phyloP scores from a whole-genome alignment of 2,113 vertebrate species.

The Microcebus jonahi region DNA sequence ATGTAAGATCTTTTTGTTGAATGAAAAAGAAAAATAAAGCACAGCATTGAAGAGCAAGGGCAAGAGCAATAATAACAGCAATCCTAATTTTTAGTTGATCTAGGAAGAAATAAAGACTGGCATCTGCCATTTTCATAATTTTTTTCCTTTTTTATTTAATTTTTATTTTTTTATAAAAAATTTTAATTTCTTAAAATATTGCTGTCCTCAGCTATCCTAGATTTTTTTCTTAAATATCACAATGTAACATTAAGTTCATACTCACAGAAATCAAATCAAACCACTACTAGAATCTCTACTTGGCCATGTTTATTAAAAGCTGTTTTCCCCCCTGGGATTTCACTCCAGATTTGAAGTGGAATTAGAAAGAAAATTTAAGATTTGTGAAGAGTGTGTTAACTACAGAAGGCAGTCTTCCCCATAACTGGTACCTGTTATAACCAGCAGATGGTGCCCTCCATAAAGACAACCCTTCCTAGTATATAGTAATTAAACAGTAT shows the following conservation, averaged over 20 bases:
- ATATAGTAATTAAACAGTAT: not conserved
- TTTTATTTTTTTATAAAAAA: too few relatives aligned
- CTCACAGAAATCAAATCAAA: conserved; percentile 23
- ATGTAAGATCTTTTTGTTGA: not conserved
- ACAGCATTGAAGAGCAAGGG: not conserved
- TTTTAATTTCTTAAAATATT: too few relatives aligned
- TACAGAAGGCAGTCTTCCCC: not conserved
- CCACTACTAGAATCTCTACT: not conserved
- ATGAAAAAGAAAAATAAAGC: not conserved
- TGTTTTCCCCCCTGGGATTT: not conserved
- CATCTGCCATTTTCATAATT: not conserved
- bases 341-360: not conserved
- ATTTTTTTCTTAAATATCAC: conserved; percentile 25
- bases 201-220: too few relatives aligned
- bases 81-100: not conserved
- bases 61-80: not conserved
- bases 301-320: not conserved
- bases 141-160: too few relatives aligned
- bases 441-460: conserved; percentile 75
- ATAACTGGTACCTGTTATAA: conserved; percentile 1
- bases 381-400: not conserved
- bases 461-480: conserved; percentile 52
- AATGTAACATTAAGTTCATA: conserved; percentile 21
- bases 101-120: conserved; percentile 13
- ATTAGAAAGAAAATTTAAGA: not conserved